phyloP scores from a whole-genome alignment of 2,888 invertebrate genomes.

The Gisinianus flammeolus region DNA sequence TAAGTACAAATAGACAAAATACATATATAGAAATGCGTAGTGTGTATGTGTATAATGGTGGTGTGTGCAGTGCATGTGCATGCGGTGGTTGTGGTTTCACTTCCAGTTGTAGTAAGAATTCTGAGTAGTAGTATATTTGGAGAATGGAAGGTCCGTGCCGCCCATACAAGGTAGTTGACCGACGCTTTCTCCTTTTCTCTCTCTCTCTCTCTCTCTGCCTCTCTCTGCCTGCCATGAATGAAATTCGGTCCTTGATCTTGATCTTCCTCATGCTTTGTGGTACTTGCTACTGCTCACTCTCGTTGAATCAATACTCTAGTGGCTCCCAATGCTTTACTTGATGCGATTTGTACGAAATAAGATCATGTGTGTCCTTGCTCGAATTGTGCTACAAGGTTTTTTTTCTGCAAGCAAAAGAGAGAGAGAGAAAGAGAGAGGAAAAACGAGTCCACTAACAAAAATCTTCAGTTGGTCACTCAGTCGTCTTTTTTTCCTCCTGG shows the following conservation, averaged over 20 bases:
- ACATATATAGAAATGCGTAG: neutral
- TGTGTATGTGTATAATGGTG: no score
- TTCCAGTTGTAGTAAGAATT: neutral
- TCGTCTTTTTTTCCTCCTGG: neutral
- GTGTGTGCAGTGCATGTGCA: neutral
- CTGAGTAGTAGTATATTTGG: neutral
- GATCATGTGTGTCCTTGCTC: constrained; percentile 31
- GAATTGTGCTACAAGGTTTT: neutral
- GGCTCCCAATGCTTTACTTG: constrained; percentile 36
- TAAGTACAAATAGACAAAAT: no score
- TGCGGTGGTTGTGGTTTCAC: neutral
- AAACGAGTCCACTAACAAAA: no score
- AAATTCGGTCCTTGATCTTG: constrained; percentile 50
- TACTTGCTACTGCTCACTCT: constrained; percentile 34
- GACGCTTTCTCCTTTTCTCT: constrained; percentile 21
- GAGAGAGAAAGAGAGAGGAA: neutral
- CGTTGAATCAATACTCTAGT: constrained; percentile 44
- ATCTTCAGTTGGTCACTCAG: neutral
- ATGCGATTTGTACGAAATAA: constrained; percentile 36
- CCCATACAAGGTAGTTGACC: constrained; percentile 46
- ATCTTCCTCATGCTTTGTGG: constrained; percentile 39
- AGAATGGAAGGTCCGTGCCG: constrained; percentile 40
- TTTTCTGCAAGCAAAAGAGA: neutral
- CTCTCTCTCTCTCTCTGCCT: neutral
- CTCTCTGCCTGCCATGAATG: constrained; percentile 40